phyloP scores from a whole-genome alignment of 2,113 vertebrate species.

The Anas platyrhynchos region DNA sequence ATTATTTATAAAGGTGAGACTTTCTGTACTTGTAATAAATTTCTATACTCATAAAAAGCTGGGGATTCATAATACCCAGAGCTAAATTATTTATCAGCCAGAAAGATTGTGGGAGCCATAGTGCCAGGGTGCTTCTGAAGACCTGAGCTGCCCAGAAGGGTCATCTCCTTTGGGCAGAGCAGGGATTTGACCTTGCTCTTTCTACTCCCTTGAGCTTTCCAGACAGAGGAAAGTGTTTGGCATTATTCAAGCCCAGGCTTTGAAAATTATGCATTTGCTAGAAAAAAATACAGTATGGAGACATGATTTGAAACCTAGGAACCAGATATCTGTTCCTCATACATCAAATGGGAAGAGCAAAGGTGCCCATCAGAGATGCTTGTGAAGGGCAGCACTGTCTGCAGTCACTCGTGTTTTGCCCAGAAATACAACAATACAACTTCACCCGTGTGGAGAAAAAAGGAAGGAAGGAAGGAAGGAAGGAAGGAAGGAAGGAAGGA shows the following conservation, averaged over 20 bases:
- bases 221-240: neutral
- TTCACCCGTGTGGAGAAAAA: neutral
- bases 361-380: neutral
- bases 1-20: conserved; percentile 62
- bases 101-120: neutral
- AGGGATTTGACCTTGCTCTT: neutral
- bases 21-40: conserved; percentile 54
- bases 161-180: neutral
- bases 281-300: neutral
- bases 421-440: neutral
- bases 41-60: conserved; percentile 20
- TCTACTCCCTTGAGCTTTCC: neutral
- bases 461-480: neutral
- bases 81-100: conserved; percentile 47
- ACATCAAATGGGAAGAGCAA: neutral
- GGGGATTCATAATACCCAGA: neutral
- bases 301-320: neutral
- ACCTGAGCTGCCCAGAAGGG: neutral
- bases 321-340: neutral
- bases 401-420: neutral
- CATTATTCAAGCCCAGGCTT: neutral
- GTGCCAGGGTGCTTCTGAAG: neutral
- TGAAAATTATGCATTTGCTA: neutral
- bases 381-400: neutral
- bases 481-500: neutral